phyloP scores from a whole-genome alignment of 2,888 invertebrate genomes.

The Melieria picta region DNA sequence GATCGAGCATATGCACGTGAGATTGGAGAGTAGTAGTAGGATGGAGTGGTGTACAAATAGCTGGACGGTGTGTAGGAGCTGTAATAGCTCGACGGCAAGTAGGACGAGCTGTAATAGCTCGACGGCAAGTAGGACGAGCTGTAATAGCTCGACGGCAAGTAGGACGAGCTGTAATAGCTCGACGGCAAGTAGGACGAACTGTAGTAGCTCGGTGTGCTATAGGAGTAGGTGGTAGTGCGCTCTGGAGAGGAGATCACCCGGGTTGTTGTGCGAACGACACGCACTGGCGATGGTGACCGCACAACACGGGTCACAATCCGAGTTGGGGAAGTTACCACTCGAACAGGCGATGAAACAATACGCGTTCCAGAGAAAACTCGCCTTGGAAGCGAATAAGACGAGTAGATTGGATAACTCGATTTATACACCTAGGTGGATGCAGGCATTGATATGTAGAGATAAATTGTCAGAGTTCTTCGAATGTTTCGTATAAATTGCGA shows the following conservation, averaged over 20 bases:
- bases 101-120: constrained; percentile 46
- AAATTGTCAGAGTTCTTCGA: no score
- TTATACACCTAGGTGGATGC: constrained; percentile 56
- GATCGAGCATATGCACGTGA: constrained; percentile 57
- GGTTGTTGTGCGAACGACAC: constrained; percentile 56
- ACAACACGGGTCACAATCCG: constrained; percentile 56
- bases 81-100: constrained; percentile 53
- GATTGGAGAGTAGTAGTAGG: constrained; percentile 56
- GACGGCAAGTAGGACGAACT: constrained; percentile 40
- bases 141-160: constrained; percentile 49
- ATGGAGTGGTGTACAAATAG: constrained; percentile 54
- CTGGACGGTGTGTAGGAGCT: constrained; percentile 46
- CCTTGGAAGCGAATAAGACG: constrained; percentile 60
- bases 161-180: constrained; percentile 42
- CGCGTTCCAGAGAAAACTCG: constrained; percentile 57
- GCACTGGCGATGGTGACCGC: constrained; percentile 57
- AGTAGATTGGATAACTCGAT: constrained; percentile 65
- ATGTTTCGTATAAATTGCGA: no score
- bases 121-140: constrained; percentile 50
- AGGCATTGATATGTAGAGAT: no score
- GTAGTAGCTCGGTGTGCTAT: constrained; percentile 49
- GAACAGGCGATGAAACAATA: constrained; percentile 60
- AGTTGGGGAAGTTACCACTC: constrained; percentile 59
- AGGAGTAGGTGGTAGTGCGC: constrained; percentile 52
- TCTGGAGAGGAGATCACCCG: constrained; percentile 59